Percentiles rank a stretch among this genome's conserved stretches.
Conservation (phyloP, 2,888 invertebrate species). For the Onthophagus sagittarius region DNA sequence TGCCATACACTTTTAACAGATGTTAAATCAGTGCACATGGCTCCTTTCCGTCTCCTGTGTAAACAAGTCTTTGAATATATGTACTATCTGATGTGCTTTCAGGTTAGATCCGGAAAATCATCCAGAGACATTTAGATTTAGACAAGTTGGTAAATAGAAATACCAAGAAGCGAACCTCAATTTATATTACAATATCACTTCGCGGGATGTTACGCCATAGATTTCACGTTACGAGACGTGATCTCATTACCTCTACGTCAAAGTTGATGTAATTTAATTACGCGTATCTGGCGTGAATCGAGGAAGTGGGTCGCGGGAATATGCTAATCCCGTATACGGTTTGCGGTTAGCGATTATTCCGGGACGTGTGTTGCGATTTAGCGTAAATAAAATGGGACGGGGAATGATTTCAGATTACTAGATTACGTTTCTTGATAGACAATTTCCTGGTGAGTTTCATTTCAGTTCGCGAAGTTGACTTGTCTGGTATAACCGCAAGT, state of each 20-base stretch:
- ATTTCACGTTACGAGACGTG: not conserved
- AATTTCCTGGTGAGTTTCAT: not conserved
- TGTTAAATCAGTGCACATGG: not conserved
- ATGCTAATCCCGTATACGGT: not conserved
- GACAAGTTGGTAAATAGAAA: not conserved
- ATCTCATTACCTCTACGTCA: constrained; percentile 3
- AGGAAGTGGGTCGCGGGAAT: constrained; percentile 1
- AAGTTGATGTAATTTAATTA: constrained; percentile 12
- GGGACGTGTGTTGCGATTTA: constrained; percentile 6
- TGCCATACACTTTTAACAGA: not conserved
- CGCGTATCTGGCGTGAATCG: not conserved
- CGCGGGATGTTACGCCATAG: not conserved
- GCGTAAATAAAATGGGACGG: not conserved
- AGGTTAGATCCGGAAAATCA: too few relatives aligned
- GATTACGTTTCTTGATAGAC: not conserved
- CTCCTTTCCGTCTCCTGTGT: not conserved
- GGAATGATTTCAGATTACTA: not conserved
- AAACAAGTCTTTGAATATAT: not conserved
- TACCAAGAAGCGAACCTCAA: not conserved
- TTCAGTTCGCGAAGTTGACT: not conserved
- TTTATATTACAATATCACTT: not conserved
- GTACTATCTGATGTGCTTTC: not conserved
- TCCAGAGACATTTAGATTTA: too few relatives aligned
- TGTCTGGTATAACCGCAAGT: not conserved
- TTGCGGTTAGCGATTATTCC: not conserved